These are phyloP conservation scores for Eulithis testata DNA, from an alignment of 2,888 invertebrate genomes.

Conservation along the genomic window DNA sequence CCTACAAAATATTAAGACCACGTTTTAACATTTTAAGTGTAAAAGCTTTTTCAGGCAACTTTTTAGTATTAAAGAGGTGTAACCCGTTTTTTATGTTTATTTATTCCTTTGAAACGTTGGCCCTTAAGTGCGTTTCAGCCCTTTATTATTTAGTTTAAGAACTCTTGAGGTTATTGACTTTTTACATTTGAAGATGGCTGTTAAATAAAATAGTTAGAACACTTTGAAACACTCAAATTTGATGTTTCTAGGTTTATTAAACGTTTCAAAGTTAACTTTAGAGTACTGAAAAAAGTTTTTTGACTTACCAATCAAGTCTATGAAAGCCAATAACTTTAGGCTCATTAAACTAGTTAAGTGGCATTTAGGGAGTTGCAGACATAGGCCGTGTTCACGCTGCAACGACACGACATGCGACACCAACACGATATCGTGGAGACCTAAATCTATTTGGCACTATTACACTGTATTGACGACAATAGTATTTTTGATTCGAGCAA, in stretches of 20 bases:
- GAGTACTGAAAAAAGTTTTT: too few species aligned
- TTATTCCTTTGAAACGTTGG: conserved; percentile 21
- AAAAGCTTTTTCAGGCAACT: conserved; percentile 30
- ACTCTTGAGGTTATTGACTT: conserved; percentile 7
- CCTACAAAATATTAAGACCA: conserved; percentile 8
- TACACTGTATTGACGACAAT: too few species aligned
- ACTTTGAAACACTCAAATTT: background rate
- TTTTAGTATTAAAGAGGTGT: conserved; percentile 28
- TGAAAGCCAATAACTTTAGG: too few species aligned
- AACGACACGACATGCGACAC: too few species aligned
- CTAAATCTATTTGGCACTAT: too few species aligned
- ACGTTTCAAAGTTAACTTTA: background rate
- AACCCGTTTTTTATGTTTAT: conserved; percentile 27
- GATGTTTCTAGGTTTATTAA: background rate
- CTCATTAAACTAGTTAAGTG: too few species aligned
- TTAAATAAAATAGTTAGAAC: conserved; percentile 1
- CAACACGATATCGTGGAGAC: too few species aligned
- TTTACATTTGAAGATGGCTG: conserved; percentile 1
- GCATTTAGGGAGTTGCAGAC: too few species aligned
- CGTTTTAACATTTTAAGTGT: conserved; percentile 29
- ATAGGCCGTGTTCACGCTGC: too few species aligned
- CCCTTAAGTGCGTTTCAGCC: conserved; percentile 24
- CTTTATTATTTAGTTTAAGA: conserved; percentile 26
- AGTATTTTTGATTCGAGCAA: too few species aligned
- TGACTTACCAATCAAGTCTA: too few species aligned